phyloP scores from a whole-genome alignment of 2,797 vertebrate genomes.

The Mycteria americana region DNA sequence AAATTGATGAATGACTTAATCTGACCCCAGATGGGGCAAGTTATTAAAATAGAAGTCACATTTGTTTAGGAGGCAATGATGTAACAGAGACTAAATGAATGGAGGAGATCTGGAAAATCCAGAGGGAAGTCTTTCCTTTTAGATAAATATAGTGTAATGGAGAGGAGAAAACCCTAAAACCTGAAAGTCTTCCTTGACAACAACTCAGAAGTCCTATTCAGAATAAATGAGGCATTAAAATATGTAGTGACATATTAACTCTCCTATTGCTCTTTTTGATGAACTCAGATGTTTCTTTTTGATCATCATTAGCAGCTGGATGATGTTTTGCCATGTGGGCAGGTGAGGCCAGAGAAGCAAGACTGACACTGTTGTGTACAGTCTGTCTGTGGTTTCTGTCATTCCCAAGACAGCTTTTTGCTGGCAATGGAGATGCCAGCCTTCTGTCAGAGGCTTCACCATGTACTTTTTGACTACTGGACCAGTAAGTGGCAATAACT shows the following conservation, averaged over 20 bases:
- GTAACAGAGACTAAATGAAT: background rate
- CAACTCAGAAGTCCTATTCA: fast-evolving
- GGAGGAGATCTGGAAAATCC: background rate
- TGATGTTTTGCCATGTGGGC: background rate
- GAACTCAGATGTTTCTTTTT: background rate
- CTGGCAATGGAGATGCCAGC: background rate
- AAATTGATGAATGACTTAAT: background rate
- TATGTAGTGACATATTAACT: background rate
- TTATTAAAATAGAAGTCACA: background rate
- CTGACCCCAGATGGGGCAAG: background rate
- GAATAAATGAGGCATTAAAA: background rate
- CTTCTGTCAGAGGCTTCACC: background rate
- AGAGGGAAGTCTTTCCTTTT: background rate
- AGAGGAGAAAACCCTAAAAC: background rate
- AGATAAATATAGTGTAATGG: background rate
- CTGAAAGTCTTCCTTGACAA: background rate
- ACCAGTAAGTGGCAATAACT: background rate
- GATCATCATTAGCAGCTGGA: background rate
- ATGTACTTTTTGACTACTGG: background rate
- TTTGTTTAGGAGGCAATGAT: background rate
- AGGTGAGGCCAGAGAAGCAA: background rate
- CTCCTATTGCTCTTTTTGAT: background rate
- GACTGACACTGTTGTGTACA: background rate
- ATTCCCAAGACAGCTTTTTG: background rate
- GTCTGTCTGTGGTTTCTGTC: background rate